phyloP scores from a whole-genome alignment of 2,113 vertebrate genomes.

The Nicator chloris region DNA sequence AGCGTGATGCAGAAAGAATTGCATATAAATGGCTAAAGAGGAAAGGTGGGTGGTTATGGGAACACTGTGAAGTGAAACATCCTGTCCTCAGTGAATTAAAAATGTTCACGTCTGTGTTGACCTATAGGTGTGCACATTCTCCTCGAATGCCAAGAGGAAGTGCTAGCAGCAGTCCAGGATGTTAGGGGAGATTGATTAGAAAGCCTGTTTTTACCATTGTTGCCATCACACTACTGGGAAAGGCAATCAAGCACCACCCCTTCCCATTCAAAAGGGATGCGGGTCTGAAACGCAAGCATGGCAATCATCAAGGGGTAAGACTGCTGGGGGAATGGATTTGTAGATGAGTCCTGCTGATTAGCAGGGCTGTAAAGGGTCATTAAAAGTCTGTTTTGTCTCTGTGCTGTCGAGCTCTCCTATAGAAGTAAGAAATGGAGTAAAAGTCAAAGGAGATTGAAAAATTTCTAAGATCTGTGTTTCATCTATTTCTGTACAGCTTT shows the following conservation, averaged over 20 bases:
- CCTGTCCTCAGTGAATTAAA: background rate
- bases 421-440: background rate
- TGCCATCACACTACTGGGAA: background rate
- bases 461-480: background rate
- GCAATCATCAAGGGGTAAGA: background rate
- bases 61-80: background rate
- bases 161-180: background rate
- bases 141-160: background rate
- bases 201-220: background rate
- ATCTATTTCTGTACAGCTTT: constrained; percentile 13
- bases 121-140: background rate
- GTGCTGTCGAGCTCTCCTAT: background rate
- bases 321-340: background rate
- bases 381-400: background rate
- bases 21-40: background rate
- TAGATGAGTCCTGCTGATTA: background rate
- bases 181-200: background rate
- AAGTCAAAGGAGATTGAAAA: background rate
- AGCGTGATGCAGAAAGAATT: background rate
- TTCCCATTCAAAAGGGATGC: background rate
- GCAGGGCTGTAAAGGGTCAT: background rate
- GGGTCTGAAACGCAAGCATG: background rate
- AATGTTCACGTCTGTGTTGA: background rate
- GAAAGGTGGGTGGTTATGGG: background rate
- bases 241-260: background rate